Evolutionary conservation across 2,113 vertebrate genomes (phyloP).

Genomic region (Cinclus cinclus): DNA sequence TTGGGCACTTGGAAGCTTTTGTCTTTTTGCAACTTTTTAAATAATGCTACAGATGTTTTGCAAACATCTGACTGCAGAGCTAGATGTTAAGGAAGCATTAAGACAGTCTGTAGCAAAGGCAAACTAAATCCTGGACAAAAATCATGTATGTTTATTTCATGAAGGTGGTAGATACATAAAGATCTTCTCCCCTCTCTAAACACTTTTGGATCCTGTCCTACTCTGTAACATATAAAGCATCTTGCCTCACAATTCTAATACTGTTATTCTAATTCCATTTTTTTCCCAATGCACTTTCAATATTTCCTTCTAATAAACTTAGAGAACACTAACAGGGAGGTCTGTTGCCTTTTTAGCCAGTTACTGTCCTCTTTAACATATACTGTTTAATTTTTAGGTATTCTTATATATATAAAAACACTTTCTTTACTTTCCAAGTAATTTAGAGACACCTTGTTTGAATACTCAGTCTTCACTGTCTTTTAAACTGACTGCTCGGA

Average conservation of each 20-base stretch:
- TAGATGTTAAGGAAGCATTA: background rate
- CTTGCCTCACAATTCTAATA: background rate
- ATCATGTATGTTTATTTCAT: accelerated
- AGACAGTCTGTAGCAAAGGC: background rate
- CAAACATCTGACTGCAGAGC: background rate
- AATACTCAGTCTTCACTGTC: background rate
- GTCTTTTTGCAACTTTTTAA: background rate
- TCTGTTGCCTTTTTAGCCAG: background rate
- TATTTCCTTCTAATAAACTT: background rate
- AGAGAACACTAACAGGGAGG: background rate
- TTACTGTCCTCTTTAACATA: background rate
- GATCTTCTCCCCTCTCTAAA: background rate
- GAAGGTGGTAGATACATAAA: background rate
- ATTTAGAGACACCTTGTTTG: background rate
- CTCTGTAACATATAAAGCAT: background rate
- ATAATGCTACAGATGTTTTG: background rate
- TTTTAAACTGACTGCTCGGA: background rate
- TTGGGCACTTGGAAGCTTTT: background rate
- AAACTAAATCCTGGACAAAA: background rate
- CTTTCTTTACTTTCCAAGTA: background rate
- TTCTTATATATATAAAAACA: background rate
- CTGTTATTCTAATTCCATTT: background rate
- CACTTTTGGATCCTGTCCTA: background rate
- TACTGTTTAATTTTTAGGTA: background rate
- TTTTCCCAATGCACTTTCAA: background rate